Base-by-base conservation (phyloP, 2,113 vertebrate species). In the Caloenas nicobarica region DNA sequence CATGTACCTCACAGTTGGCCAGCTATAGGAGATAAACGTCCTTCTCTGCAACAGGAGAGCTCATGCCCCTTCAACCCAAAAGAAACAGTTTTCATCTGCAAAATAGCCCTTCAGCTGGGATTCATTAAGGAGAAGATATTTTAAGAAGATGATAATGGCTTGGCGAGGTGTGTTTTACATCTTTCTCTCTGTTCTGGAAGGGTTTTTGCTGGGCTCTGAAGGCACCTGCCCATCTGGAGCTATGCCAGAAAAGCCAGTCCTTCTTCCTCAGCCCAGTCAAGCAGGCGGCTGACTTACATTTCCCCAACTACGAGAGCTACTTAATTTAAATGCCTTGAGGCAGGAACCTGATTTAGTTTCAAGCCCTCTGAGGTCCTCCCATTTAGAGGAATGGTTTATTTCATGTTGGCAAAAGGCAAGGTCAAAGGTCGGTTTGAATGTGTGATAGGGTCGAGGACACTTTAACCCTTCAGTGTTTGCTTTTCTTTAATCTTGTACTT, bases 1-100 rank as follows among this genome's bases (percentile, higher is more conserved):
- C 1, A 0, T 2, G 7, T 7, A 1, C 33, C 31, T 69, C 9
- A 6, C 33, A 61, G 24, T 26, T 0, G 0, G 80, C 12, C 31
- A 65, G 15, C 17, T 23, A 3, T 1, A 29, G 33, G 29, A 71
- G 38, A 92, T 28, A 71, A 92, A 84, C 7, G 44, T 56, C 61
- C 60, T 72, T 51, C 57, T 22, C 38, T 69, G 36, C 42, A 64
- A 46, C 21, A 54, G 10, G 22, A 64, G 38, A 81, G 58, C 36
- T 85, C 36, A 29, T 71, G 19, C 13, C 48, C 36, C 21, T 48
- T 38, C 51, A 73, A 28, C 28, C 25, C 50, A 11, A 71, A 82
- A 76, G n/a, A 71, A 74, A 68, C 5, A 34, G 5, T 10, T 62
- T 76, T 94, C n/a, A 46, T 65, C 25, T 34, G 22, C 48, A 71